These are phyloP conservation scores for Drosophila virilis DNA, from an alignment of 1,140 invertebrate genomes.

Conservation along the genomic window DNA sequence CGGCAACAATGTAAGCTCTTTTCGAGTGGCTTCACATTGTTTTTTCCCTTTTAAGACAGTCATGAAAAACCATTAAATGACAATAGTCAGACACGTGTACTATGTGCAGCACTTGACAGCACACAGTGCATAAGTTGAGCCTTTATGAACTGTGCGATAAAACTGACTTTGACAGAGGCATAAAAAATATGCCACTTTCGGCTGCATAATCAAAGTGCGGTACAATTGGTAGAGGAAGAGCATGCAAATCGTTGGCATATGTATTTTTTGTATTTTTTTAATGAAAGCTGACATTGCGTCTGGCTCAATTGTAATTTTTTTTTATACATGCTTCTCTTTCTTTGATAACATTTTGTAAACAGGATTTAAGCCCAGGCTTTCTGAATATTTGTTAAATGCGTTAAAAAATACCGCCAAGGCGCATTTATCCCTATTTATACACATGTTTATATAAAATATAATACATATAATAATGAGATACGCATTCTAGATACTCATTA, in stretches of 20 bases:
- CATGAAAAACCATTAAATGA: conserved; percentile 2
- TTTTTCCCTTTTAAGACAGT: not conserved
- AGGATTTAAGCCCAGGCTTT: not conserved
- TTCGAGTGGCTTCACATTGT: not conserved
- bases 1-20: not conserved
- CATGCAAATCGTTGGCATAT: not conserved
- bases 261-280: not conserved
- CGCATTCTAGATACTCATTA: too few species aligned
- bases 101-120: conserved; percentile 8
- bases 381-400: too few species aligned
- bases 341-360: not conserved
- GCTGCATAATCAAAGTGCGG: not conserved
- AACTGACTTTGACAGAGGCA: conserved; percentile 3
- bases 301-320: not conserved
- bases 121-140: not conserved
- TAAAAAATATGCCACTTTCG: not conserved
- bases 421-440: too few species aligned
- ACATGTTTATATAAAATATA: too few species aligned
- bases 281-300: not conserved
- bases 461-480: too few species aligned
- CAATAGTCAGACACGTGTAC: not conserved
- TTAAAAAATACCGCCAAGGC: too few species aligned
- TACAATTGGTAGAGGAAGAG: not conserved
- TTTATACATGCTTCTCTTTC: not conserved
- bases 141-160: conserved; percentile 1